Base-by-base conservation (phyloP, 2,888 invertebrate species). In the Dysmachus trigonus region DNA sequence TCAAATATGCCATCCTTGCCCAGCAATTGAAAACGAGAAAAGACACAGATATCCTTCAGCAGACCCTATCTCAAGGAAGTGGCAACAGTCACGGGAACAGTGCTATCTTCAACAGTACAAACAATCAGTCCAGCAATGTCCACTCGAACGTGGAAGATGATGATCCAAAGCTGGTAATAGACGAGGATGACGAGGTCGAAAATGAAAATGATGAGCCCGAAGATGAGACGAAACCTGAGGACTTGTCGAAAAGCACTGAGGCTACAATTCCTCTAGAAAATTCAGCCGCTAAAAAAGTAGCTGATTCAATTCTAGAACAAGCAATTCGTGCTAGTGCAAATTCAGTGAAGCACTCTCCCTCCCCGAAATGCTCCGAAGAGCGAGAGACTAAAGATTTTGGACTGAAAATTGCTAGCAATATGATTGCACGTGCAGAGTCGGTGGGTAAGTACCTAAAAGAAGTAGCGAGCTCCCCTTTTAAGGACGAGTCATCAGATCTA, bases 1-100 rank as follows among this genome's bases (percentile, higher is more conserved):
- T 96, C 0, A 96, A 96, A 89, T 95, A 94, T 88, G 96, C 97
- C 0, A 94, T 97, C 76, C 90, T 96, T 88, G 95, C 96, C 18
- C 96, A 96, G 88, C 96, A 97, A 89, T 92, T 97, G 2, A 96
- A 96, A 90, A 92, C 94, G 13, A 94, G 94, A 30, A 91, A 92
- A 87, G 91, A 91, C 6, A 90, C 92, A 10, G 92, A 92, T 87
- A 88, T 92, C 38, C 85, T 92, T 86, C 92, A 92, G 41, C 92
- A 92, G 88, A 91, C 92, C 0, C 85, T 92, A 77, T 90, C 92
- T 0, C 91, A 92, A 83, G 91, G 91, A 41, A 88, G 87, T 62
- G 90, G 88, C 86, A 90, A 87, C 85, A 89, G 86, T 35, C 74
- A 86, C 53, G 82, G 72, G 35, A 79, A 53, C 31, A 84, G 84